Conservation (phyloP, 2,888 invertebrate species). For the Plagiodera versicolora region DNA sequence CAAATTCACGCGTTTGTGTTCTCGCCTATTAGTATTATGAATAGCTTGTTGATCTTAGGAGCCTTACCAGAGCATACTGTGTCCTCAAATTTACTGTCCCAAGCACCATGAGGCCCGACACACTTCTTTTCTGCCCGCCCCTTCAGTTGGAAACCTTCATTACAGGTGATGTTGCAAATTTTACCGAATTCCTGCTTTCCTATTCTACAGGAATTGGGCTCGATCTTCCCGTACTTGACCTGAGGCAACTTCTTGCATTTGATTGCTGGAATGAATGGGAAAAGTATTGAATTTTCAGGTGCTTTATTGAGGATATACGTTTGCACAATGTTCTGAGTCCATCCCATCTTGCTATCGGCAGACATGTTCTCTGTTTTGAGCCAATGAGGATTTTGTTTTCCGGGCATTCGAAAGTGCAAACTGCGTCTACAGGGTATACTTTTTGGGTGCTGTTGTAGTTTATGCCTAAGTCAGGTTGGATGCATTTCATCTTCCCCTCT, state of each 20-base stretch:
- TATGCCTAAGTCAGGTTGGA: slow-evolving; percentile 53
- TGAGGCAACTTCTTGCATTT: slow-evolving; percentile 53
- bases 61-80: slow-evolving; percentile 44
- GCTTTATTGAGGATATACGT: slow-evolving; percentile 54
- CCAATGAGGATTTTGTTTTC: slow-evolving; percentile 66
- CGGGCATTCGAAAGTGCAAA: slow-evolving; percentile 66
- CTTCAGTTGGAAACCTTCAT: slow-evolving; percentile 61
- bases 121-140: slow-evolving; percentile 61
- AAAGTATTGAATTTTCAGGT: no score
- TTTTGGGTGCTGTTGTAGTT: slow-evolving; percentile 46
- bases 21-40: neutral
- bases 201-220: slow-evolving; percentile 59
- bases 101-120: slow-evolving; percentile 60
- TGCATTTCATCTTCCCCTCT: slow-evolving; percentile 61
- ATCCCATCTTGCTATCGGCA: slow-evolving; percentile 70
- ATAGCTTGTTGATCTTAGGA: neutral
- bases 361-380: slow-evolving; percentile 64
- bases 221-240: slow-evolving; percentile 59
- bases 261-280: slow-evolving; percentile 46
- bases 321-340: slow-evolving; percentile 67
- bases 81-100: slow-evolving; percentile 55
- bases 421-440: slow-evolving; percentile 63
- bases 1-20: no score
- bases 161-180: slow-evolving; percentile 62
- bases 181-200: slow-evolving; percentile 62